These are phyloP conservation scores for Zootoca vivipara DNA, from an alignment of 2,113 vertebrate species.

Conservation along the genomic window DNA sequence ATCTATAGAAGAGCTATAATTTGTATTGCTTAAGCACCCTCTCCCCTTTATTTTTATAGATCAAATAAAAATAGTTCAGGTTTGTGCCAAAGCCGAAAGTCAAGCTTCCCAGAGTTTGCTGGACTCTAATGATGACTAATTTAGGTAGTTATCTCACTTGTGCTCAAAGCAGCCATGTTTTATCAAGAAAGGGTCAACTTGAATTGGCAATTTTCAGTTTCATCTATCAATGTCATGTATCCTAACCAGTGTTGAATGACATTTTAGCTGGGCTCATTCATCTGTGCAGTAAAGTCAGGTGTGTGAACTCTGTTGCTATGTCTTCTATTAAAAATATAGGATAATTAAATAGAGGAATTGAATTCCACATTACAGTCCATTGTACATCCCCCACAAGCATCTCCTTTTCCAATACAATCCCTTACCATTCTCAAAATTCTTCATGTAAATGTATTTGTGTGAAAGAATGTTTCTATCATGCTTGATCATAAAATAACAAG, in stretches of 20 bases:
- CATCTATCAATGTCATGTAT: slow-evolving; percentile 58
- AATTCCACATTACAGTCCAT: background rate
- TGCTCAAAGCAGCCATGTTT: slow-evolving; percentile 46
- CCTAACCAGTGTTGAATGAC: slow-evolving; percentile 49
- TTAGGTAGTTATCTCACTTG: slow-evolving; percentile 38
- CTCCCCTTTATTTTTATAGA: slow-evolving; percentile 1
- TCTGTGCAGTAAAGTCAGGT: slow-evolving; percentile 18
- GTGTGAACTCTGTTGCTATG: background rate
- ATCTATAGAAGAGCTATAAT: background rate
- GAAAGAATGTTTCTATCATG: background rate
- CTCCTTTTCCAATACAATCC: background rate
- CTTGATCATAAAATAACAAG: background rate
- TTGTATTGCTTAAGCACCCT: background rate
- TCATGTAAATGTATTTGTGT: slow-evolving; percentile 16
- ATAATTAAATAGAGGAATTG: background rate
- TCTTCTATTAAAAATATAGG: slow-evolving; percentile 7
- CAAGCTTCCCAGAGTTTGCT: slow-evolving; percentile 11
- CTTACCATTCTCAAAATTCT: background rate
- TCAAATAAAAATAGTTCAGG: background rate
- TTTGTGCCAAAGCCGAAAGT: slow-evolving; percentile 33
- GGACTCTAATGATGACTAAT: slow-evolving; percentile 59
- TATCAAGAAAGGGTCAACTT: slow-evolving; percentile 42
- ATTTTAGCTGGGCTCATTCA: slow-evolving; percentile 18
- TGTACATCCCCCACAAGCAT: background rate
- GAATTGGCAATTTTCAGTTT: slow-evolving; percentile 60